phyloP scores from a whole-genome alignment of 1,140 invertebrate genomes.

The Caenorhabditis remanei region DNA sequence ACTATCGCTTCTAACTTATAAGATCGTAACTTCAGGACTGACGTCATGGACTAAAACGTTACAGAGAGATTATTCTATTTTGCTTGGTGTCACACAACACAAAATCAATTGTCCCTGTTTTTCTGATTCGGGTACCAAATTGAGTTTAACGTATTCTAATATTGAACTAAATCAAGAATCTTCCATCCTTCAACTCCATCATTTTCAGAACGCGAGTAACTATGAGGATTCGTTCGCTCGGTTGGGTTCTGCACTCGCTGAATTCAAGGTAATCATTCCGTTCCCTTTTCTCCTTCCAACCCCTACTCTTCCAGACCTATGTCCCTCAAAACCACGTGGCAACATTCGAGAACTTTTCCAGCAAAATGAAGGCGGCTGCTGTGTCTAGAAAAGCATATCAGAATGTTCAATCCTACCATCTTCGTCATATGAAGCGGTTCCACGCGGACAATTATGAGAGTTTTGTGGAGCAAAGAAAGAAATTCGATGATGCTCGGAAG shows the following conservation, averaged over 20 bases:
- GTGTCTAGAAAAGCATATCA: not conserved
- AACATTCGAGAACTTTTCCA: conserved; percentile 37
- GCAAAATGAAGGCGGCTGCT: not conserved
- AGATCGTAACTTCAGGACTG: too few relatives aligned
- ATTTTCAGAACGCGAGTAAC: conserved; percentile 8
- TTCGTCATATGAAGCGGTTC: conserved; percentile 36
- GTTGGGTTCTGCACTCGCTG: not conserved
- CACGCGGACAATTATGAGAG: not conserved
- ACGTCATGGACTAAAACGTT: too few relatives aligned
- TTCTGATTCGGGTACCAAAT: too few relatives aligned
- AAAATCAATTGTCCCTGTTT: too few relatives aligned
- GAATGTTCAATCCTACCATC: not conserved
- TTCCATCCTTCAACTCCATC: too few relatives aligned
- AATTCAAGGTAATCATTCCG: not conserved
- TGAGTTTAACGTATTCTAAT: too few relatives aligned
- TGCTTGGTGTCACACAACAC: too few relatives aligned
- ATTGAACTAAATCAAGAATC: too few relatives aligned
- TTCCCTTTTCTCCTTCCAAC: too few relatives aligned
- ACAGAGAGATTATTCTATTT: too few relatives aligned
- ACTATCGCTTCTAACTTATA: too few relatives aligned
- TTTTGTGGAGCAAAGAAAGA: conserved; percentile 11
- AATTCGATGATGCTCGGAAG: conserved; percentile 19
- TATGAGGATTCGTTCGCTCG: conserved; percentile 9
- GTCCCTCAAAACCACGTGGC: not conserved
- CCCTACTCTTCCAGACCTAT: not conserved